Percentiles rank a stretch among this genome's conserved stretches.
Evolutionary conservation across 2,888 invertebrate species (phyloP).

Genomic region (Aphelenchoides bicaudatus): DNA sequence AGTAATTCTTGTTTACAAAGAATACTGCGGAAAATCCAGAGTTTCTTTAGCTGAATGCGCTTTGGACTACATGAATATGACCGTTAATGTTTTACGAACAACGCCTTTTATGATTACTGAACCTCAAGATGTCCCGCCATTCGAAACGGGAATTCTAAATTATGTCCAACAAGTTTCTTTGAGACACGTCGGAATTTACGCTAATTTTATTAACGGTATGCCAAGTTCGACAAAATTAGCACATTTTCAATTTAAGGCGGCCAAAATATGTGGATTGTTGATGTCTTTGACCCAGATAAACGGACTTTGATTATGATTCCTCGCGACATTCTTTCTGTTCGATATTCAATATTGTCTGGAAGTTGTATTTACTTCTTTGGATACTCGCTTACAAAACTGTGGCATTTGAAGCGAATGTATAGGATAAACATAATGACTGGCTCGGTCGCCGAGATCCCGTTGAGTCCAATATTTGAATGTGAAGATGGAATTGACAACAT

Average conservation of each 20-base stretch:
- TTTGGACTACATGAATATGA: not conserved
- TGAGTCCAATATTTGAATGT: not conserved
- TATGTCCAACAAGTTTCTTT: not conserved
- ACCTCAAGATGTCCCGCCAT: not conserved
- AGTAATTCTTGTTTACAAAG: not conserved
- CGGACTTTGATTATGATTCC: not conserved
- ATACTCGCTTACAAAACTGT: not conserved
- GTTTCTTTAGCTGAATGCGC: not conserved
- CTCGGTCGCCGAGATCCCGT: not conserved
- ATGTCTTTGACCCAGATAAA: not conserved
- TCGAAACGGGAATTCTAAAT: not conserved
- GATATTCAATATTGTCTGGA: not conserved
- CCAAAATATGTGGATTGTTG: not conserved
- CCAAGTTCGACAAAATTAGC: not conserved
- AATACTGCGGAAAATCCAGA: not conserved
- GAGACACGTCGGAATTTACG: not conserved
- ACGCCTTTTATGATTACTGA: not conserved
- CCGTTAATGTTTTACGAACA: not conserved
- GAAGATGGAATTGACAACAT: slow-evolving; percentile 7
- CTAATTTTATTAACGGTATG: not conserved
- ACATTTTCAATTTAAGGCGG: not conserved
- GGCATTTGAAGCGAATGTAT: slow-evolving; percentile 7
- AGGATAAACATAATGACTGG: not conserved
- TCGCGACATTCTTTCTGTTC: not conserved
- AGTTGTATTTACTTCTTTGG: not conserved